Percentiles rank a stretch among this genome's conserved stretches.
Evolutionary conservation across 1,140 invertebrate genomes (phyloP).

Genomic region (Drosophila kanapiae): DNA sequence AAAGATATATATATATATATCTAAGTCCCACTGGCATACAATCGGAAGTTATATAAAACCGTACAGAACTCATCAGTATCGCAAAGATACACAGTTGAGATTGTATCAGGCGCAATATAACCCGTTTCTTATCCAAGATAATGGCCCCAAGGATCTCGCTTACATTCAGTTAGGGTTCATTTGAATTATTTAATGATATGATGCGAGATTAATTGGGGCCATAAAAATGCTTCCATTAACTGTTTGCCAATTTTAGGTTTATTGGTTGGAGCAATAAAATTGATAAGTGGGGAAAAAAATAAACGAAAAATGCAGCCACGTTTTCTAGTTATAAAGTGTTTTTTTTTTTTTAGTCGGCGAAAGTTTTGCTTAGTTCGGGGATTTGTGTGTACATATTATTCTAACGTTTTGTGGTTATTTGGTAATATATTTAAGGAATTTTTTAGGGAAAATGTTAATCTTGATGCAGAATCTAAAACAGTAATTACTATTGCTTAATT

Average conservation of each 20-base stretch:
- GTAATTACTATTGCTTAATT: too few species aligned
- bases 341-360: not conserved
- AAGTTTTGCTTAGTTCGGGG: not conserved
- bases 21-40: conserved; percentile 14
- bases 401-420: too few species aligned
- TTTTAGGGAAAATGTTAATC: too few species aligned
- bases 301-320: not conserved
- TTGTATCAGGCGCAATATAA: not conserved
- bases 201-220: not conserved
- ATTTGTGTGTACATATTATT: too few species aligned
- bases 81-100: not conserved
- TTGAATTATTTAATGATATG: conserved; percentile 4
- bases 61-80: not conserved
- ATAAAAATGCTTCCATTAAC: conserved; percentile 1
- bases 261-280: conserved; percentile 6
- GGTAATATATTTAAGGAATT: too few species aligned
- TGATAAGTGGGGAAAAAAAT: conserved; percentile 7
- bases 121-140: not conserved
- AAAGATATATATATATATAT: conserved; percentile 5
- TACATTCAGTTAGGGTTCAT: not conserved
- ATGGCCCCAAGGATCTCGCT: not conserved
- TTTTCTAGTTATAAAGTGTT: not conserved
- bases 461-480: too few species aligned
- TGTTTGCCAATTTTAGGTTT: conserved; percentile 18
- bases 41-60: conserved; percentile 5